Conservation (phyloP, 2,888 invertebrate species). For the Didymodactylos carnosus region DNA sequence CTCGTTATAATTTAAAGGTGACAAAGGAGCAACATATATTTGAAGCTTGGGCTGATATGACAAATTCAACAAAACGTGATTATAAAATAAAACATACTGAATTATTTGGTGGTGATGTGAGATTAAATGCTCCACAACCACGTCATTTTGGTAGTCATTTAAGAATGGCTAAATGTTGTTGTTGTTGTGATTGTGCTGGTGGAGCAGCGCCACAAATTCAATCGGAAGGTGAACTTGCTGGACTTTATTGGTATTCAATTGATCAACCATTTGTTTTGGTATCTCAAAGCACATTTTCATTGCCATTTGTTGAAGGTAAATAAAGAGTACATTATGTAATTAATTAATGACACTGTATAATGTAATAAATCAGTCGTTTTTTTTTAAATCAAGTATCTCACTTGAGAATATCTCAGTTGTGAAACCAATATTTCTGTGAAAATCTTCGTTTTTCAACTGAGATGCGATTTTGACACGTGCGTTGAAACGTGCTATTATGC, state of each 20-base stretch:
- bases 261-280: background rate
- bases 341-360: too few species aligned
- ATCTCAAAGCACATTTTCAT: background rate
- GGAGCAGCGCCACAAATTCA: background rate
- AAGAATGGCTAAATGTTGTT: background rate
- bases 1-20: background rate
- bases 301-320: constrained; percentile 3
- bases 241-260: constrained; percentile 1
- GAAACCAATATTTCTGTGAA: too few species aligned
- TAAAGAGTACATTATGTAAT: too few species aligned
- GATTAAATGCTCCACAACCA: background rate
- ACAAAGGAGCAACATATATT: background rate
- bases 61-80: background rate
- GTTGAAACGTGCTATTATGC: too few species aligned
- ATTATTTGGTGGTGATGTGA: background rate
- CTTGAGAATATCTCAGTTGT: too few species aligned
- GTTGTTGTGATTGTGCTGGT: background rate
- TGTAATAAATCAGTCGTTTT: too few species aligned
- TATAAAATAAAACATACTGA: background rate
- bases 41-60: constrained; percentile 3
- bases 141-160: background rate
- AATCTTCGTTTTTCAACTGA: too few species aligned
- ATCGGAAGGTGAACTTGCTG: background rate
- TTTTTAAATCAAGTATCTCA: too few species aligned
- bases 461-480: too few species aligned